Base-by-base conservation (phyloP, 2,888 invertebrate genomes). In the Spodoptera littoralis region DNA sequence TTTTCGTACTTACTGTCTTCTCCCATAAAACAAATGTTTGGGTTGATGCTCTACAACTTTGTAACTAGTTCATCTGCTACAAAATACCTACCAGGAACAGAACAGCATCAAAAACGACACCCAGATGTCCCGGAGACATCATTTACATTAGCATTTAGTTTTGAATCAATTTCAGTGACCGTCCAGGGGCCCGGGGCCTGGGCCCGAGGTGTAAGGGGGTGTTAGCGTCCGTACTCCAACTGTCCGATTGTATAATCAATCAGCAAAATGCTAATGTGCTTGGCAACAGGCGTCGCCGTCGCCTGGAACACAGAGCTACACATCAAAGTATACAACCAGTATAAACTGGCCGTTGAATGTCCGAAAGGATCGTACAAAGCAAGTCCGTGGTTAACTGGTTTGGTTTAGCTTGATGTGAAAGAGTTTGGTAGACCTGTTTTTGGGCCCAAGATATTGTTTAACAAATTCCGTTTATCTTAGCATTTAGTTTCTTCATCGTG, bases 201-300 rank as follows among this genome's bases (percentile, higher is more conserved):
- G 2, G 60, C 41, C 52, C 46, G 18, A 51, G 56, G 67, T 52
- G 52, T 56, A 49, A 47, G 54, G 50, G 71, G 65, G 70, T 66
- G 74, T 43, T 66, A 70, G 77, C 64, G 70, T 79, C 79, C 81
- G 55, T 49, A 82, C 83, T 84, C 88, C 81, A 83, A 83, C 84
- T 80, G 88, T 85, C 87, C 89, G 84, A 92, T 91, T 92, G 93
- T 92, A 93, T 93, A 93, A 93, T 93, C 93, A 93, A 93, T 93
- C 91, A 90, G 88, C 82, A 83, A 85, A 86, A 93, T 93, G 92
- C 90, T 92, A 93, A 93, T 93, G 85, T 81, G 78, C 70, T 73
- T 85, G 88, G 90, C 91, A 91, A 91, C 92, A 91, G 92, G 90
- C 90, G 84, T 76, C 65, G 77, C 70, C 71, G 30, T 4, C 1